Conservation (phyloP, 2,113 vertebrate genomes). For the Sorex araneus region DNA sequence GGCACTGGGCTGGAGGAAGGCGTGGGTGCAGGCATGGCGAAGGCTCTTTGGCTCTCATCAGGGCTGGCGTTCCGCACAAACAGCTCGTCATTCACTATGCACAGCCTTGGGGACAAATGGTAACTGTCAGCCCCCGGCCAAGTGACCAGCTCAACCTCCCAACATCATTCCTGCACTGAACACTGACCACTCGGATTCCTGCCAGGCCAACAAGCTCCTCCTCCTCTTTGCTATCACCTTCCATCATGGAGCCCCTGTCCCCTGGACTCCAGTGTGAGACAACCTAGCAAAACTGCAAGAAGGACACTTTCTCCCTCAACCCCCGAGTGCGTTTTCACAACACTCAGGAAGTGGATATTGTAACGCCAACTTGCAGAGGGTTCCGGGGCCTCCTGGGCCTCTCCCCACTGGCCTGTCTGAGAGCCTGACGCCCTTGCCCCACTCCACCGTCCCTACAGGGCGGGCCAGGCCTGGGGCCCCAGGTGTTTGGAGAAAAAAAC, state of each 20-base stretch:
- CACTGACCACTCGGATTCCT: neutral
- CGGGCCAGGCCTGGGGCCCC: neutral
- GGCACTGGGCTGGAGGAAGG: slow-evolving; percentile 96
- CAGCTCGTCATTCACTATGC: slow-evolving; percentile 95
- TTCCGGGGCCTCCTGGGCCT: neutral
- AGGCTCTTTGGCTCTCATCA: slow-evolving; percentile 94
- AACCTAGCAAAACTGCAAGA: neutral
- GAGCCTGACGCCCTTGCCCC: neutral
- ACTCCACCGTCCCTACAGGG: neutral
- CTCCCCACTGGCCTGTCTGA: neutral
- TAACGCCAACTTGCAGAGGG: neutral
- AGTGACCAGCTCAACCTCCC: too few species aligned
- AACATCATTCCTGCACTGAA: neutral
- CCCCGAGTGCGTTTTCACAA: neutral
- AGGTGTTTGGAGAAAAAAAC: neutral
- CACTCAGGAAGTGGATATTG: neutral
- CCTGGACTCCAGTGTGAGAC: neutral
- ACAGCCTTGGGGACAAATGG: slow-evolving; percentile 87
- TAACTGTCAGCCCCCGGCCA: neutral
- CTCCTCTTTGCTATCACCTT: neutral
- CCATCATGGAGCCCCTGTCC: neutral
- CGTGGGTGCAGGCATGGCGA: slow-evolving; percentile 93
- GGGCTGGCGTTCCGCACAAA: slow-evolving; percentile 94
- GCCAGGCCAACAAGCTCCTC: neutral
- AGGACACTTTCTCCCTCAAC: neutral